A percentile compares a stretch with the other conserved stretches of the same genome.
These are phyloP conservation scores for Grus americana DNA, from an alignment of 2,113 vertebrate genomes.

Conservation along the genomic window DNA sequence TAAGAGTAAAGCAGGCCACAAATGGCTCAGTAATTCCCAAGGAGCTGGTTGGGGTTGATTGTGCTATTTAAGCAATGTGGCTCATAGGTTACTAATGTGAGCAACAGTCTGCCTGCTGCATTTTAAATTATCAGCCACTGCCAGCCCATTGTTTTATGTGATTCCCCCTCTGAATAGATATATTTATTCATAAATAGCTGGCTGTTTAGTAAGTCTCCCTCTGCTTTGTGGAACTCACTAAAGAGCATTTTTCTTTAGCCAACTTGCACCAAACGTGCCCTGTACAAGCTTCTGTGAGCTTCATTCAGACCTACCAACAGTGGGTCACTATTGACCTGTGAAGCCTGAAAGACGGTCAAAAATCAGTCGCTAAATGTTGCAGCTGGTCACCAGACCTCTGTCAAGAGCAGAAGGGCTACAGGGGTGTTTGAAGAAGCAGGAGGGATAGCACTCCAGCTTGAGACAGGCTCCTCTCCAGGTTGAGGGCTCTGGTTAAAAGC, in stretches of 20 bases:
- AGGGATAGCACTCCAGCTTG: not conserved
- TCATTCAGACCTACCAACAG: not conserved
- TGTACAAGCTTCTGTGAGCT: not conserved
- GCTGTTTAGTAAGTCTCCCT: not conserved
- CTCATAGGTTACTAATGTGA: slow-evolving; percentile 11
- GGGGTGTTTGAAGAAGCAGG: not conserved
- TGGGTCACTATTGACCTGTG: not conserved
- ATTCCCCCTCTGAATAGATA: not conserved
- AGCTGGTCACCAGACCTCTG: not conserved
- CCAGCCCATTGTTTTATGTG: slow-evolving; percentile 24
- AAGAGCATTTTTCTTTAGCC: not conserved
- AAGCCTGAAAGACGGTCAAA: not conserved
- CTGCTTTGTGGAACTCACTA: not conserved
- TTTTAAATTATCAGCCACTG: slow-evolving; percentile 44
- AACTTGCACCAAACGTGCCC: fast-evolving
- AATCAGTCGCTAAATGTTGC: not conserved
- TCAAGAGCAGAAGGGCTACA: not conserved
- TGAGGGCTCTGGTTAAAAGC: not conserved
- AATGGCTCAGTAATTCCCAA: slow-evolving; percentile 12
- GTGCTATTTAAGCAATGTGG: not conserved
- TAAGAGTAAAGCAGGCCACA: not conserved
- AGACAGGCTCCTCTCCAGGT: not conserved
- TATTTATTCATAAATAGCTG: slow-evolving; percentile 39
- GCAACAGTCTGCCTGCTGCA: slow-evolving; percentile 3
- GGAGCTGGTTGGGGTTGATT: not conserved